Conservation (phyloP, 1,140 invertebrate genomes). For the Alviniconcha marisindica region DNA sequence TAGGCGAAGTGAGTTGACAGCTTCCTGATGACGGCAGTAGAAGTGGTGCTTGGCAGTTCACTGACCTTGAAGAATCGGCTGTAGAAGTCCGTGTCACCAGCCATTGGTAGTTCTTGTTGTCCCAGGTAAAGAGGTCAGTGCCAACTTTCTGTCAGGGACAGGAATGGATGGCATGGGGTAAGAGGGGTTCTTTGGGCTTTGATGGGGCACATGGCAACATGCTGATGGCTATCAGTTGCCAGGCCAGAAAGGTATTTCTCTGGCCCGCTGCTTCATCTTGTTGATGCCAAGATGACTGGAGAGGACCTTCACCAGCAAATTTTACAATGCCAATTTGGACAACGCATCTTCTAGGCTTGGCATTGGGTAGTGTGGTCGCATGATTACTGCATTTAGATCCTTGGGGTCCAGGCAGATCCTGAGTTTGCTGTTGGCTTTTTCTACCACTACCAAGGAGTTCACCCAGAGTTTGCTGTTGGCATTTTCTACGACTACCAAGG, state of each 20-base stretch:
- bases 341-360: background rate
- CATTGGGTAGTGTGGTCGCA: background rate
- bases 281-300: no score
- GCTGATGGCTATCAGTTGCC: background rate
- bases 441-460: background rate
- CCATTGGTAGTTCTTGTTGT: no score
- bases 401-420: conserved; percentile 21
- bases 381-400: background rate
- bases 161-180: background rate
- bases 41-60: background rate
- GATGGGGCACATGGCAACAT: background rate
- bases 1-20: background rate
- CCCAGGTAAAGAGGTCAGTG: no score
- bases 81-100: no score
- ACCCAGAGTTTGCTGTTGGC: no score
- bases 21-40: background rate
- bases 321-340: background rate
- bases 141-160: no score
- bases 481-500: background rate
- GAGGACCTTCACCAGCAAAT: background rate
- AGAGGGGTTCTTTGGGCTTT: background rate
- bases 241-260: background rate
- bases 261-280: no score
- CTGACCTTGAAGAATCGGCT: background rate
- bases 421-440: conserved; percentile 8